Percentiles rank a stretch among this genome's conserved stretches.
These are phyloP conservation scores for Phyllopteryx taeniolatus DNA, from an alignment of 2,113 vertebrate genomes.

Conservation along the genomic window DNA sequence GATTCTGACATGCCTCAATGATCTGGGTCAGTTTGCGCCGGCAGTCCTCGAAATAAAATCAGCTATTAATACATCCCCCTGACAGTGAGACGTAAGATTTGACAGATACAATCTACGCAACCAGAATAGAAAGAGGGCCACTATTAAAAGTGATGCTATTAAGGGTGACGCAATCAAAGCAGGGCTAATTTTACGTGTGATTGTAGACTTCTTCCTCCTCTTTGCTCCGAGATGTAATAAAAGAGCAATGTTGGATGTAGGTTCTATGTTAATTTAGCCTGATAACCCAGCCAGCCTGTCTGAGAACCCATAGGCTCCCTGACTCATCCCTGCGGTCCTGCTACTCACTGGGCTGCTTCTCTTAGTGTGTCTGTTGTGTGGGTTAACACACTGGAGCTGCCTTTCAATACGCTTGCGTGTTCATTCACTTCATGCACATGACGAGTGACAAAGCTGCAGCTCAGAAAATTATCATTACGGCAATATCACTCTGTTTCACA, in stretches of 20 bases:
- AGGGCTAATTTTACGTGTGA: slow-evolving; percentile 23
- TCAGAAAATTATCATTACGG: slow-evolving; percentile 25
- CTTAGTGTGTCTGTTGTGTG: slow-evolving; percentile 19
- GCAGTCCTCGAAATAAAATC: slow-evolving; percentile 35
- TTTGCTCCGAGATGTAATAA: slow-evolving; percentile 31
- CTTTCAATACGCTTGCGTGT: slow-evolving; percentile 38
- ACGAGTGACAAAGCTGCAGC: slow-evolving; percentile 38
- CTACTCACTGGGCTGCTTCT: slow-evolving; percentile 30
- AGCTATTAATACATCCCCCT: slow-evolving; percentile 16
- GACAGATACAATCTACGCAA: slow-evolving; percentile 7
- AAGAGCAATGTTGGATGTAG: slow-evolving; percentile 23
- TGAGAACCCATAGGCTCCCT: slow-evolving; percentile 52
- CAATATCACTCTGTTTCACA: slow-evolving; percentile 7
- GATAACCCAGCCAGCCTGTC: slow-evolving; percentile 52
- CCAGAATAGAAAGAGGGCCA: not conserved
- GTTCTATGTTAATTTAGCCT: slow-evolving; percentile 46
- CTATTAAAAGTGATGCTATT: slow-evolving; percentile 25
- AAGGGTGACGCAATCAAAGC: slow-evolving; percentile 30
- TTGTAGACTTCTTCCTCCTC: slow-evolving; percentile 8
- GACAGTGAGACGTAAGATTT: slow-evolving; percentile 2
- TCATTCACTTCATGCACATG: slow-evolving; percentile 45
- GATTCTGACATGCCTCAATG: slow-evolving; percentile 2
- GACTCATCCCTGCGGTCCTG: slow-evolving; percentile 58
- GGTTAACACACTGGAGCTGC: slow-evolving; percentile 53
- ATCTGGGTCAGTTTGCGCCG: not conserved